Base-by-base conservation (phyloP, 1,140 invertebrate genomes). In the Musca vetustissima region DNA sequence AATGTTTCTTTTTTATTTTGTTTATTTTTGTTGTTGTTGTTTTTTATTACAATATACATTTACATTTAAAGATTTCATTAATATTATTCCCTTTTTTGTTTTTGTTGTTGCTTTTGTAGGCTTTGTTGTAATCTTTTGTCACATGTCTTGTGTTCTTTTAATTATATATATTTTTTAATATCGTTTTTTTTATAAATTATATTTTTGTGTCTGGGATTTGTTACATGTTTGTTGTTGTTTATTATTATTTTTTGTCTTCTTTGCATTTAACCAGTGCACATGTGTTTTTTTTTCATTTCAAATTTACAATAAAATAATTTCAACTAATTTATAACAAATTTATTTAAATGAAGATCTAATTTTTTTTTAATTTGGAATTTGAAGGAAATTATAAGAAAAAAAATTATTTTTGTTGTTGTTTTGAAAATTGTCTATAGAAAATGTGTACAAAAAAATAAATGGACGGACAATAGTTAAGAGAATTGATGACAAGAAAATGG, bases 31-130 rank as follows among this genome's bases (percentile, higher is more conserved):
- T 36, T 61, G 21, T 15, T 61, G 7, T 61, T n/a, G n/a, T n/a
- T n/a, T 28, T 32, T 61, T 61, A 61, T 61, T 61, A 61, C 57
- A 61, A 61, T 61, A 61, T 61, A 61, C 57, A 61, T 19, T 61
- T 61, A 28, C n/a, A 61, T 61, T 61, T 61, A 61, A 61, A 61
- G 36, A 36, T 19, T 32, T 43, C 11, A 11, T 61, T 61, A 36
- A 61, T 61, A 17, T 61, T 61, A 61, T 61, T 61, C 57, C 57
- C 57, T 61, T 61, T 24, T 36, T 36, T 61, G 36, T 43, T n/a
- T 61, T 61, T 21, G 36, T 28, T 28, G 3, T 28, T 28, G n/a
- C n/a, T 28, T 61, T 13, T 43, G 57, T 36, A 21, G 36, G 28
- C 1, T 43, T 61, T 59, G 25, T 59, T 61, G 36, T 36, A 61